phyloP scores from a whole-genome alignment of 1,140 invertebrate genomes.

The Sitobion miscanthi region DNA sequence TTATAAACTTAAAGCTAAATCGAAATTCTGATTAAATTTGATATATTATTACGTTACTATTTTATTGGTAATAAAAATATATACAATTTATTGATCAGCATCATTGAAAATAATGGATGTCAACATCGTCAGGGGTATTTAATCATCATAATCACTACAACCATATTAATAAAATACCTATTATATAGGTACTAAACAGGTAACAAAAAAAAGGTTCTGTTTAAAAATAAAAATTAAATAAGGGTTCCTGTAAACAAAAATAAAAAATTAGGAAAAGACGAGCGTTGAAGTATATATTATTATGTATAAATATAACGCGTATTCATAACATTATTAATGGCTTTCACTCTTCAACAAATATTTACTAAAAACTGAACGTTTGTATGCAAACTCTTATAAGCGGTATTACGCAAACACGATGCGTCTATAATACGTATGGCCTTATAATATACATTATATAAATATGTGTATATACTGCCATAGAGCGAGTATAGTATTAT shows the following conservation, averaged over 20 bases:
- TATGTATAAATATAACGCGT: background rate
- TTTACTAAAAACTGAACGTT: conserved; percentile 8
- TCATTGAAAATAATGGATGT: background rate
- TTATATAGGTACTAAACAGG: too few species aligned
- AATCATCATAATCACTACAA: background rate
- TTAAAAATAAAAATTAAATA: background rate
- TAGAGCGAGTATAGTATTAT: background rate
- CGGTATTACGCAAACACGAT: conserved; percentile 2
- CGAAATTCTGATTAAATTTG: background rate
- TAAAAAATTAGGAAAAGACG: background rate
- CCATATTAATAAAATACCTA: background rate
- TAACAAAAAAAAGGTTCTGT: background rate
- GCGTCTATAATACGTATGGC: background rate
- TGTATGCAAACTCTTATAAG: background rate
- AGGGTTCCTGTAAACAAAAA: background rate
- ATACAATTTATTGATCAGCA: background rate
- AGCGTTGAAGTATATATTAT: background rate
- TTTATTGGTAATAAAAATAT: background rate
- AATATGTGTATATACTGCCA: background rate
- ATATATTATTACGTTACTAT: background rate
- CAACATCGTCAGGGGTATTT: background rate
- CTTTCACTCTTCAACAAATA: conserved; percentile 9
- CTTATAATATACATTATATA: conserved; percentile 11
- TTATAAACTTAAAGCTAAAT: background rate
- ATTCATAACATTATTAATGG: background rate